phyloP scores from a whole-genome alignment of 1,140 invertebrate genomes.

The Danaus melanippus region DNA sequence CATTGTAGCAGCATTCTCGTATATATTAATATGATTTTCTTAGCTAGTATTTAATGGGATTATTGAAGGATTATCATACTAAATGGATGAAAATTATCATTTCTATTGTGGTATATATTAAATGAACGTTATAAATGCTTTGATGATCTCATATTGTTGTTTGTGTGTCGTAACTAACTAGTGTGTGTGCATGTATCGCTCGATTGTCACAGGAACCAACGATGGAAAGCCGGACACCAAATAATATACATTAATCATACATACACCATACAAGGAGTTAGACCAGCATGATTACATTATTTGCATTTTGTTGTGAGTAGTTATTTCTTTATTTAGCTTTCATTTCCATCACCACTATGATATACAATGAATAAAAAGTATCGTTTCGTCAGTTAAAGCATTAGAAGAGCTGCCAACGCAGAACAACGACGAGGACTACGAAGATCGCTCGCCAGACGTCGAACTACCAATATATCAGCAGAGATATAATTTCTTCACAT shows the following conservation, averaged over 20 bases:
- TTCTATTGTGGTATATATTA: background rate
- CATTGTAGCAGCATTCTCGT: constrained; percentile 24
- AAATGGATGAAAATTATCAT: too few relatives aligned
- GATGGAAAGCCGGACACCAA: constrained; percentile 13
- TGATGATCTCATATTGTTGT: constrained; percentile 23
- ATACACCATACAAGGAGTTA: constrained; percentile 18
- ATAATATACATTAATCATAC: constrained; percentile 1
- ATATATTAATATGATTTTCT: too few relatives aligned
- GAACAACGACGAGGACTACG: constrained; percentile 73
- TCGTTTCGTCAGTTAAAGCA: constrained; percentile 77
- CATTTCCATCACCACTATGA: constrained; percentile 25
- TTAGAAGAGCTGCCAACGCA: constrained; percentile 77
- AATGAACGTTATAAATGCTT: constrained; percentile 7
- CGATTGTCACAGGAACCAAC: constrained; percentile 24
- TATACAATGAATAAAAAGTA: constrained; percentile 15
- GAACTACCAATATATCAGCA: constrained; percentile 86
- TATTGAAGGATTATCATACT: too few relatives aligned
- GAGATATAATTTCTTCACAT: constrained; percentile 87
- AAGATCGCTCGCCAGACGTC: constrained; percentile 76
- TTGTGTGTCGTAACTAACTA: constrained; percentile 43
- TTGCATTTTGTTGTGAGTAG: constrained; percentile 70
- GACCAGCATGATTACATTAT: constrained; percentile 63
- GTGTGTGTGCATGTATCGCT: constrained; percentile 60
- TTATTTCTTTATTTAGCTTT: constrained; percentile 32
- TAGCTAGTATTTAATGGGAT: too few relatives aligned